phyloP scores from a whole-genome alignment of 2,888 invertebrate genomes.

The Xestoiulus laeticollis region DNA sequence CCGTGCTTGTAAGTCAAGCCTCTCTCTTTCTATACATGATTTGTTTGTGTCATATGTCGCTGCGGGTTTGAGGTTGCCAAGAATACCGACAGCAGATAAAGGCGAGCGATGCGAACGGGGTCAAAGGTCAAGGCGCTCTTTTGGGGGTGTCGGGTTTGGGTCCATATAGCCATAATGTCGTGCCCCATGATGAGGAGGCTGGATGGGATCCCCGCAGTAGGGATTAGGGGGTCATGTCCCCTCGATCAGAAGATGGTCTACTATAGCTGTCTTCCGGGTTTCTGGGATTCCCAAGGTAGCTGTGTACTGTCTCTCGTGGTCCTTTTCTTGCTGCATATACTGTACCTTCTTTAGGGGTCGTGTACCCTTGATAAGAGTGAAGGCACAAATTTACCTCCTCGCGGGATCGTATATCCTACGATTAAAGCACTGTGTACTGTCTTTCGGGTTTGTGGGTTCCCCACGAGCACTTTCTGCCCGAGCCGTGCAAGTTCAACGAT shows the following conservation, averaged over 20 bases:
- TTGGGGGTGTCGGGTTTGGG: background rate
- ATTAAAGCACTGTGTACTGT: too few relatives aligned
- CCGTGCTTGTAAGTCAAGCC: background rate
- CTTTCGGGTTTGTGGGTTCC: too few relatives aligned
- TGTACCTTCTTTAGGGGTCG: too few relatives aligned
- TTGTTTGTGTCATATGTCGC: background rate
- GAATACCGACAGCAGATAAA: background rate
- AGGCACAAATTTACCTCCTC: too few relatives aligned
- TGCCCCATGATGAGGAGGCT: background rate
- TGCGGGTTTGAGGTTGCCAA: background rate
- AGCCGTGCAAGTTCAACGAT: too few relatives aligned
- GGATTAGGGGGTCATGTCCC: background rate
- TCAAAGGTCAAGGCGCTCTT: background rate
- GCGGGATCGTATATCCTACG: too few relatives aligned
- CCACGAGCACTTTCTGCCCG: too few relatives aligned
- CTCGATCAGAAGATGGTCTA: background rate
- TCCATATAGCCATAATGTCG: background rate
- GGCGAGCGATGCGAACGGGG: background rate
- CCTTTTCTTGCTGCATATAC: too few relatives aligned
- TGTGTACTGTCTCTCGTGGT: too few relatives aligned
- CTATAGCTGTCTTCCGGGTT: too few relatives aligned
- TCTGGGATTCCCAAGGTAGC: too few relatives aligned
- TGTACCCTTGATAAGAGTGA: too few relatives aligned
- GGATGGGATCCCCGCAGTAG: background rate
- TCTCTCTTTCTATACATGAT: background rate